Evolutionary conservation across 1,140 invertebrate species (phyloP).

Genomic region (Drosophila ogumai): DNA sequence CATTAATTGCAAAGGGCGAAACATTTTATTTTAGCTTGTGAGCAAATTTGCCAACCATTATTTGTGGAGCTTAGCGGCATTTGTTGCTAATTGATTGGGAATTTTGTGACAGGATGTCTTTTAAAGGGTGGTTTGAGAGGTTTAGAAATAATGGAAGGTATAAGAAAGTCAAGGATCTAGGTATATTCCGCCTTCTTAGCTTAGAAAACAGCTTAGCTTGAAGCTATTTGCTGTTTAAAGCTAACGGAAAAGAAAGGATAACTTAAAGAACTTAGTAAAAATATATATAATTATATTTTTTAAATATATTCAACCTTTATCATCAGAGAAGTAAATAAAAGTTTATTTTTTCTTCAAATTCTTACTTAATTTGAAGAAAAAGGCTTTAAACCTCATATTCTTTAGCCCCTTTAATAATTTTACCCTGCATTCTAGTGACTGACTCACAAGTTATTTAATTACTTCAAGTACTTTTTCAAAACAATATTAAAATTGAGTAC

Average conservation of each 20-base stretch:
- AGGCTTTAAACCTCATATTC: background rate
- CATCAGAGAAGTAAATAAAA: too few relatives aligned
- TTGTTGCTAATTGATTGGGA: conserved; percentile 44
- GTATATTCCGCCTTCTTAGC: background rate
- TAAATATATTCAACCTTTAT: background rate
- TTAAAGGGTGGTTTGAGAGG: background rate
- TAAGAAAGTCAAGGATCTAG: conserved; percentile 30
- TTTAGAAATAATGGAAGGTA: conserved; percentile 31
- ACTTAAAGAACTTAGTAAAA: background rate
- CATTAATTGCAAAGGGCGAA: conserved; percentile 52
- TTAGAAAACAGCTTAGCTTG: background rate
- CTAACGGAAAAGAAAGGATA: background rate
- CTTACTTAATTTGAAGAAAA: background rate
- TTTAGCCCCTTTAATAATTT: background rate
- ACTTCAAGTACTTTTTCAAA: conserved; percentile 6
- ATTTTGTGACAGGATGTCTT: conserved; percentile 4
- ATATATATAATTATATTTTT: background rate
- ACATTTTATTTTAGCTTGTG: conserved; percentile 30
- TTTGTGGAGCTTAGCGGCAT: conserved; percentile 19
- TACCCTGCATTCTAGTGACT: background rate
- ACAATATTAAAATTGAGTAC: conserved; percentile 15
- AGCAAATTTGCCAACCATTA: conserved; percentile 52
- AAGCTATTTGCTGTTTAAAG: background rate
- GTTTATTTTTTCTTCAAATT: background rate
- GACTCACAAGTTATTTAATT: background rate